phyloP scores from a whole-genome alignment of 2,113 vertebrate genomes.

The Oreochromis aureus region DNA sequence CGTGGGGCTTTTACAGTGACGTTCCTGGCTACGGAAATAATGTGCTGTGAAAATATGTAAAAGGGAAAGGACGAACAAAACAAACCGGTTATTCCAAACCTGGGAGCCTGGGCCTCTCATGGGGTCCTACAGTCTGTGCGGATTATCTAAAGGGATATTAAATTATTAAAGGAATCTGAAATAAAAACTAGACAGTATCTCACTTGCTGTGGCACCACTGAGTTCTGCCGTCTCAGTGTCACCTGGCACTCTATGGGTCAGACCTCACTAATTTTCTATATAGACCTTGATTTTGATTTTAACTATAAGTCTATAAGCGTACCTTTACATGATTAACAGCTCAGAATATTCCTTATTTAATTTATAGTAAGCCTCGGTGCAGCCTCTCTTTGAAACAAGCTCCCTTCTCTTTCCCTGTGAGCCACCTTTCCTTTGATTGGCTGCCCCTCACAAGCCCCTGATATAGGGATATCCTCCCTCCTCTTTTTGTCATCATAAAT shows the following conservation, averaged over 20 bases:
- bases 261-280: neutral
- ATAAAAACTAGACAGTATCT: neutral
- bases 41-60: neutral
- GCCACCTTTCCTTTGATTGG: neutral
- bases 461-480: neutral
- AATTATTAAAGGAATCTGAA: neutral
- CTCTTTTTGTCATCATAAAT: neutral
- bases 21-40: neutral
- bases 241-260: neutral
- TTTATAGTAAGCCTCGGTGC: neutral
- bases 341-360: neutral
- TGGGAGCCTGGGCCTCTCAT: neutral
- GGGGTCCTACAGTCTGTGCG: neutral
- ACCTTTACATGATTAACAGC: neutral
- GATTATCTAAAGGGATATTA: neutral
- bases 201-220: neutral
- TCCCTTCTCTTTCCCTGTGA: neutral
- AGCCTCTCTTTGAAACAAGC: neutral
- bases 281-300: neutral
- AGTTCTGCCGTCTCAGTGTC: neutral
- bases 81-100: neutral
- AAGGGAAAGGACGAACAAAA: neutral
- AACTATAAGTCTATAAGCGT: neutral
- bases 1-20: neutral
- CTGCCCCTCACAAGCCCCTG: neutral